Conservation (phyloP, 2,113 vertebrate species). For the Steatornis caripensis region DNA sequence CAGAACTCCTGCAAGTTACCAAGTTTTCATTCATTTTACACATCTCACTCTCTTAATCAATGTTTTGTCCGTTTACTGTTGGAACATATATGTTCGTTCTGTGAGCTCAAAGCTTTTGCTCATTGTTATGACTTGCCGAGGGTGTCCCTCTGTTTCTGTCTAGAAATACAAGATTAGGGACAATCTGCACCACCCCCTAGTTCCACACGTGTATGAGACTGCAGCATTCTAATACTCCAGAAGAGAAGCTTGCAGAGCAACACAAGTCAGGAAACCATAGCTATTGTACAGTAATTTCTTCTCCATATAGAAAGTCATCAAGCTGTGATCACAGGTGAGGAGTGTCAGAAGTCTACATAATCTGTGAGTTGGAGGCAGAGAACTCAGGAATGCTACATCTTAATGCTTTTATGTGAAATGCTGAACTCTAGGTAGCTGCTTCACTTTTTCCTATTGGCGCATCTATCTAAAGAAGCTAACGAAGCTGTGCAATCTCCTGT, state of each 20-base stretch:
- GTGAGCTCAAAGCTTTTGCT: neutral
- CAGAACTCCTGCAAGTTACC: neutral
- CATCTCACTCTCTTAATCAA: neutral
- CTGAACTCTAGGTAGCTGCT: neutral
- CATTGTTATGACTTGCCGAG: neutral
- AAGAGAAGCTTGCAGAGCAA: neutral
- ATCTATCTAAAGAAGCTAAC: neutral
- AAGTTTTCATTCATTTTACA: neutral
- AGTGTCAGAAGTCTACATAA: neutral
- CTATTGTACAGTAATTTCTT: neutral
- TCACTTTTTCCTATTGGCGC: neutral
- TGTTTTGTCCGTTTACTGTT: neutral
- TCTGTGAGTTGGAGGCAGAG: neutral
- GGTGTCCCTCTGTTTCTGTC: neutral
- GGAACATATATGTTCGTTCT: neutral
- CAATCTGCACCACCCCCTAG: neutral
- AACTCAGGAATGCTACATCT: neutral
- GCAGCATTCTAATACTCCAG: neutral
- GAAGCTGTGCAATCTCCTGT: neutral
- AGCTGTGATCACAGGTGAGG: neutral
- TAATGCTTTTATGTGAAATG: neutral
- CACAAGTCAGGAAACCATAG: neutral
- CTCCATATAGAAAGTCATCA: neutral
- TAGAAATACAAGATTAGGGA: neutral
- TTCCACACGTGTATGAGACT: neutral